A percentile compares a stretch with the other conserved stretches of the same genome.
Evolutionary conservation across 2,797 vertebrate genomes (phyloP).

Genomic region (Gallinago solitaria): DNA sequence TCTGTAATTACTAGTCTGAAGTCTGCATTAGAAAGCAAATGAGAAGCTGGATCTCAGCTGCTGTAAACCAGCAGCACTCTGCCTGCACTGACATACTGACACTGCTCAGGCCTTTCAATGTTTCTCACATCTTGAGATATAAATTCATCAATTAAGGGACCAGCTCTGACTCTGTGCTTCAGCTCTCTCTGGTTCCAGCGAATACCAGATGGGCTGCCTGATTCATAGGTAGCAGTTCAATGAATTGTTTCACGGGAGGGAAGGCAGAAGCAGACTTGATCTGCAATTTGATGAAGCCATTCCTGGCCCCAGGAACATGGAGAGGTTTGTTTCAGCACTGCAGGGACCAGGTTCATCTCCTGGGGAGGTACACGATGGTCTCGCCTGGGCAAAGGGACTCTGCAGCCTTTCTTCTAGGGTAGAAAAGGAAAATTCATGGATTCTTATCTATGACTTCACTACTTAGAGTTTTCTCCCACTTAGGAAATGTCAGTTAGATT

Average conservation of each 20-base stretch:
- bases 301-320: neutral
- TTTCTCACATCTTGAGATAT: neutral
- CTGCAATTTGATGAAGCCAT: neutral
- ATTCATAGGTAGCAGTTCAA: neutral
- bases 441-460: neutral
- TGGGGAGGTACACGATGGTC: accelerated
- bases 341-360: neutral
- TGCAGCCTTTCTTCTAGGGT: neutral
- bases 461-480: neutral
- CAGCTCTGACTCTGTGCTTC: neutral
- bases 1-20: neutral
- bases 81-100: neutral
- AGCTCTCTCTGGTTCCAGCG: neutral
- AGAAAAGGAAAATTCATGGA: neutral
- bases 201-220: neutral
- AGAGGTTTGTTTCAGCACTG: neutral
- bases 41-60: neutral
- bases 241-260: neutral
- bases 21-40: neutral
- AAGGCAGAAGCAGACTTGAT: neutral
- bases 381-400: neutral
- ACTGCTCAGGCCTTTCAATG: neutral
- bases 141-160: neutral
- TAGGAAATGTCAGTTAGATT: neutral
- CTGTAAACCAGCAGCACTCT: neutral